Conservation (phyloP, 2,113 vertebrate genomes). For the Daubentonia madagascariensis region DNA sequence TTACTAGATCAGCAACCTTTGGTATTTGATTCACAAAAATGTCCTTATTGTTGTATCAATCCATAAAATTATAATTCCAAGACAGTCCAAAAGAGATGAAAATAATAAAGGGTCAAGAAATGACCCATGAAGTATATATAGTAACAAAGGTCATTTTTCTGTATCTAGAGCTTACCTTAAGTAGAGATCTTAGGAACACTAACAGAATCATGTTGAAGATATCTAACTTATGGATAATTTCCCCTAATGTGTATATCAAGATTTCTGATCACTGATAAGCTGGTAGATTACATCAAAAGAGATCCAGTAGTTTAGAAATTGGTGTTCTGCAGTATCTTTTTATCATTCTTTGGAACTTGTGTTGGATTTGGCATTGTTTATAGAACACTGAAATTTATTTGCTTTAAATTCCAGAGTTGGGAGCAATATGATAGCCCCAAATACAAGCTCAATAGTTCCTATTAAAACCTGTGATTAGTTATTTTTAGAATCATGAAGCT, state of each 20-base stretch:
- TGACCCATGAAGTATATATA: slow-evolving; percentile 83
- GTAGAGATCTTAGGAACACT: slow-evolving; percentile 91
- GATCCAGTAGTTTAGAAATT: slow-evolving; percentile 94
- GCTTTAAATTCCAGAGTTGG: slow-evolving; percentile 92
- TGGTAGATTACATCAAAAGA: slow-evolving; percentile 93
- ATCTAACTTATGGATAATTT: slow-evolving; percentile 87
- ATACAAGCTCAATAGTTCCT: neutral
- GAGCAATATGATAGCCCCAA: slow-evolving; percentile 89
- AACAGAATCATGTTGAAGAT: slow-evolving; percentile 84
- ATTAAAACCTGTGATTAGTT: neutral
- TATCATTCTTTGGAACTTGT: slow-evolving; percentile 85
- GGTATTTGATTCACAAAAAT: slow-evolving; percentile 91
- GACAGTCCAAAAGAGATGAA: slow-evolving; percentile 91
- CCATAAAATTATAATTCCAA: slow-evolving; percentile 93
- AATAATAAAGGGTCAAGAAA: slow-evolving; percentile 91
- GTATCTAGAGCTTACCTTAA: slow-evolving; percentile 92
- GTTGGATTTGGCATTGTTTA: slow-evolving; percentile 80
- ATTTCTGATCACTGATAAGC: slow-evolving; percentile 94
- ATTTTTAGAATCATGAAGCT: neutral
- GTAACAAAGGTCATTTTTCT: slow-evolving; percentile 91
- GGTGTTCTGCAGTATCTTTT: slow-evolving; percentile 91
- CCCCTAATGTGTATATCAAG: slow-evolving; percentile 95
- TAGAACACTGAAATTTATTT: slow-evolving; percentile 85
- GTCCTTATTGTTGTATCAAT: slow-evolving; percentile 92
- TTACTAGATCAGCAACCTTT: slow-evolving; percentile 89